Base-by-base conservation (phyloP, 2,888 invertebrate genomes). In the Ceriagrion tenellum region DNA sequence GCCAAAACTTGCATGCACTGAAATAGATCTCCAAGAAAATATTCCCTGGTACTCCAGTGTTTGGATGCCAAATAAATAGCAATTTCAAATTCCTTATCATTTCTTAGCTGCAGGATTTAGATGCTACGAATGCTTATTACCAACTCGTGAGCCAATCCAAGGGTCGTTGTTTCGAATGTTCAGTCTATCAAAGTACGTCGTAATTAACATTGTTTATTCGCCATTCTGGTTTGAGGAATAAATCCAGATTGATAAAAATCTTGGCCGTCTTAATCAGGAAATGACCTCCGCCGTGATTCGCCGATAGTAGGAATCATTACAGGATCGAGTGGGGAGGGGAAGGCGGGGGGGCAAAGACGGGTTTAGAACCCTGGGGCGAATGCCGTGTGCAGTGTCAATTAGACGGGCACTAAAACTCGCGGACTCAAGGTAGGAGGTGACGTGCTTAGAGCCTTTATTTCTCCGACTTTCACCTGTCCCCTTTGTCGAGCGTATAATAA, bases 221-320 rank as follows among this genome's bases (percentile, higher is more conserved):
- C 35, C 35, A 81, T 0, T 81, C 16, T 13, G 30, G 18, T 16
- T 35, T 13, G 35, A 35, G 18, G 81, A 35, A 81, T 81, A 81
- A 81, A 81, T 81, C 18, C 81, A 35, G 30, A 13, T 35, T 35
- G 35, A 35, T 81, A 81, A 35, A 59, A 16, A 30, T 81, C 81
- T 81, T 35, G 35, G 30, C 35, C 81, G 35, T 81, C 35, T 81
- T 81, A 81, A 81, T 81, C 81, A 81, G 81, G 81, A 81, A 69
- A 81, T 18, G 35, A 35, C 13, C 81, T 35, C 30, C 13, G 35
- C 30, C 81, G 30, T 35, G 13, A 81, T 3, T 81, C 35, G 12
- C 81, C 81, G 35, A 35, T 81, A 0, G 35, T 20, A n/a, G n/a
- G 10, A 69, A 8, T n/a, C 18, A n/a, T 26, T 35, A 16, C 26